phyloP scores from a whole-genome alignment of 2,113 vertebrate species.

The Notiomystis cincta region DNA sequence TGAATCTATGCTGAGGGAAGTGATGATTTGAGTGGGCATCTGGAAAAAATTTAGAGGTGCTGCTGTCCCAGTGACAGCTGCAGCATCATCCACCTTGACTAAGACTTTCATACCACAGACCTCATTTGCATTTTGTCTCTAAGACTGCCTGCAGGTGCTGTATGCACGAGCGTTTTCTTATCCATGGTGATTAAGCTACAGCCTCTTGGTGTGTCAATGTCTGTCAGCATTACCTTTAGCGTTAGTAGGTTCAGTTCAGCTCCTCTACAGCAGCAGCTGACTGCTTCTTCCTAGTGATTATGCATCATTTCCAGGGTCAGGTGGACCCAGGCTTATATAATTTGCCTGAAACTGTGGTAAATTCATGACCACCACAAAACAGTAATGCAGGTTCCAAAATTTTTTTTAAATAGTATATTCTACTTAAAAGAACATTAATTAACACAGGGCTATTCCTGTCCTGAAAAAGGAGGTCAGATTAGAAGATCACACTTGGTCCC shows the following conservation, averaged over 20 bases:
- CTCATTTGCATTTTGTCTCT: not conserved
- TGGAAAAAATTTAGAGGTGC: not conserved
- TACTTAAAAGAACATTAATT: slow-evolving; percentile 65
- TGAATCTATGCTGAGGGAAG: not conserved
- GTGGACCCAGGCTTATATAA: slow-evolving; percentile 26
- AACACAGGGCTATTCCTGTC: slow-evolving; percentile 54
- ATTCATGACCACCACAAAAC: slow-evolving; percentile 5
- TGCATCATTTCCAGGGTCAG: not conserved
- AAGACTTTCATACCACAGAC: not conserved
- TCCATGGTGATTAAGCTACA: not conserved
- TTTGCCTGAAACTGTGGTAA: slow-evolving; percentile 28
- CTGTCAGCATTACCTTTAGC: not conserved
- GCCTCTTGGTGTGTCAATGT: not conserved
- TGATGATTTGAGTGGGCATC: not conserved
- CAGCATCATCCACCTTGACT: not conserved
- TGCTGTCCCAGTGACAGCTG: not conserved
- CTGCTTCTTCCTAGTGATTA: not conserved
- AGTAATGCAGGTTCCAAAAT: not conserved
- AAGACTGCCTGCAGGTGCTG: not conserved
- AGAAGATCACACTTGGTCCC: slow-evolving; percentile 39
- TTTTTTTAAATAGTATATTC: slow-evolving; percentile 57
- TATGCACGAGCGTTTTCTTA: not conserved
- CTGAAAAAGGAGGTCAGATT: slow-evolving; percentile 54
- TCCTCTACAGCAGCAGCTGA: not conserved
- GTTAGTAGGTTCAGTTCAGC: not conserved